Percentiles rank a stretch among this genome's conserved stretches.
Conservation (phyloP, 1,140 invertebrate genomes). For the Hylaeus volcanicus region DNA sequence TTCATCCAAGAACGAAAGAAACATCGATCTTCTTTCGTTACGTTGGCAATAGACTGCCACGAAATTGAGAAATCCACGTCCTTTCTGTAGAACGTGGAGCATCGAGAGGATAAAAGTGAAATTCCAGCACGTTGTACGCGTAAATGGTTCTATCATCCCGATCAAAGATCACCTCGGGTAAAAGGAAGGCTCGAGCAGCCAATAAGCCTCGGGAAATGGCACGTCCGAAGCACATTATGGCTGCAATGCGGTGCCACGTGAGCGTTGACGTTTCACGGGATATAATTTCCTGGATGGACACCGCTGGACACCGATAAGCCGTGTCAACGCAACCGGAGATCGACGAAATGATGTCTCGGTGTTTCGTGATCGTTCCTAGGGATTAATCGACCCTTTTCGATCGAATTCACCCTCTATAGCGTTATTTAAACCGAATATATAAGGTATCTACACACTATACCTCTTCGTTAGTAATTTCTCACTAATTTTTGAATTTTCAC, state of each 20-base stretch:
- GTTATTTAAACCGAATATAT: constrained; percentile 12
- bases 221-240: constrained; percentile 29
- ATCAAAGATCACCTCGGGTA: constrained; percentile 7
- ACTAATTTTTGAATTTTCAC: too few species aligned
- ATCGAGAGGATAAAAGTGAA: background rate
- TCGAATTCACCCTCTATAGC: background rate
- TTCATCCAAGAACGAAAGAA: too few species aligned
- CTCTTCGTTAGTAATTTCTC: too few species aligned
- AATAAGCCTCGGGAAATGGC: constrained; percentile 29
- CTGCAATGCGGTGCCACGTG: constrained; percentile 17
- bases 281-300: constrained; percentile 41
- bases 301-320: background rate
- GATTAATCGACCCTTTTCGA: constrained; percentile 18
- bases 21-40: too few species aligned
- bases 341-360: constrained; percentile 17
- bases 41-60: too few species aligned
- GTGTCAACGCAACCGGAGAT: background rate
- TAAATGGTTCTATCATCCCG: background rate
- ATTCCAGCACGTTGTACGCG: background rate
- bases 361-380: background rate
- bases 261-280: constrained; percentile 6
- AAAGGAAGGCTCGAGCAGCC: constrained; percentile 6
- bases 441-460: too few species aligned
- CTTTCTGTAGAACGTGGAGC: background rate
- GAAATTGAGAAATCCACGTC: too few species aligned